Evolutionary conservation across 2,888 invertebrate genomes (phyloP).

Genomic region (Pseudococcus viburni): DNA sequence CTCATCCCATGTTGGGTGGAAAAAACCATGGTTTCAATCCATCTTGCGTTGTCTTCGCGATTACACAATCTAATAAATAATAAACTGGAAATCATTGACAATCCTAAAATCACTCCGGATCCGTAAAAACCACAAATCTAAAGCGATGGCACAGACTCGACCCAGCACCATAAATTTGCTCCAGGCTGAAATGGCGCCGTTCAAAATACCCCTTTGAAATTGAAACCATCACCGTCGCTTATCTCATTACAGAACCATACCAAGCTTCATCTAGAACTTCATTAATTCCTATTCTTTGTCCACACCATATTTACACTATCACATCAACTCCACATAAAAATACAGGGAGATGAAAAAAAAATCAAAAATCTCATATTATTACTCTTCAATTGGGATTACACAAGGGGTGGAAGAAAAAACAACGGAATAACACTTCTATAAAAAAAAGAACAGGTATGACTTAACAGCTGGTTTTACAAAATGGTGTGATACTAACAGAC

Average conservation of each 20-base stretch:
- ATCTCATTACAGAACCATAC: background rate
- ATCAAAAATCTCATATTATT: background rate
- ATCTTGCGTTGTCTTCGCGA: no score
- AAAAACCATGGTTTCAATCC: no score
- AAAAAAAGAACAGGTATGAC: background rate
- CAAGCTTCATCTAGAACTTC: background rate
- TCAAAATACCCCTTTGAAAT: background rate
- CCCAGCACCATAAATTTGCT: background rate
- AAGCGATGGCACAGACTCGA: background rate
- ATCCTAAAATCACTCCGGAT: background rate
- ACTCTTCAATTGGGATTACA: background rate
- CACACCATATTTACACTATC: background rate
- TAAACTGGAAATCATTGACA: background rate
- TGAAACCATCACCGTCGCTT: background rate
- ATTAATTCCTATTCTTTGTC: background rate
- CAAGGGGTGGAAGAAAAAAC: background rate
- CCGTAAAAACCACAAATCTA: background rate
- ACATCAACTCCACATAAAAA: background rate
- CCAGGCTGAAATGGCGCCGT: background rate
- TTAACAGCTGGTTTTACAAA: background rate
- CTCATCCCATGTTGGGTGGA: no score
- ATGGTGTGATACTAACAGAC: background rate
- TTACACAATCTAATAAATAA: background rate
- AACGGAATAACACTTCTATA: background rate
- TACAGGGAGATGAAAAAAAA: background rate